Conservation (phyloP, 2,797 vertebrate genomes). For the Rhinoraja longicauda region DNA sequence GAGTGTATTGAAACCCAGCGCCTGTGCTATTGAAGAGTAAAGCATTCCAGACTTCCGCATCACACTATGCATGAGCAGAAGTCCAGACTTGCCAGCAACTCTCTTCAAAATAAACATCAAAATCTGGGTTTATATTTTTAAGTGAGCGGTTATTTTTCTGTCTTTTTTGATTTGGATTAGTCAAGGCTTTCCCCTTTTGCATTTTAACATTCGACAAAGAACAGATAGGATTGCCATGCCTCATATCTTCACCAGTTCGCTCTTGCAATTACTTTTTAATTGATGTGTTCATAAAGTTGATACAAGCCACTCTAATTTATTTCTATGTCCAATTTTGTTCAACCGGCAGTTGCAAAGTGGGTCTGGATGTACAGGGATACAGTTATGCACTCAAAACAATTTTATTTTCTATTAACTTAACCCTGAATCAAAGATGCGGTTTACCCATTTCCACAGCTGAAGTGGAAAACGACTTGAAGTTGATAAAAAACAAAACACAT, state of each 20-base stretch:
- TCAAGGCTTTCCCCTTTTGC: neutral
- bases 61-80: too few relatives aligned
- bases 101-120: too few relatives aligned
- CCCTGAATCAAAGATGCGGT: neutral
- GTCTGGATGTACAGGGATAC: neutral
- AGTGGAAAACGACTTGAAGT: neutral
- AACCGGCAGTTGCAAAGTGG: neutral
- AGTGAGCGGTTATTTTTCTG: neutral
- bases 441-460: neutral
- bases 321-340: neutral
- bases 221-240: neutral
- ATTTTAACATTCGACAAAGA: neutral
- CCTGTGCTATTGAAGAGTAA: too few relatives aligned
- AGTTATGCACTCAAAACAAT: neutral
- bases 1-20: too few relatives aligned
- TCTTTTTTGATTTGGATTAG: neutral
- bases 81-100: too few relatives aligned
- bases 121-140: neutral
- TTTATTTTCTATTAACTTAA: neutral
- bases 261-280: neutral
- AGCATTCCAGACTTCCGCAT: too few relatives aligned
- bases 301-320: neutral
- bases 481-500: neutral
- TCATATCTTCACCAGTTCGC: neutral
- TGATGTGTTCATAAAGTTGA: neutral